Conservation (phyloP, 2,113 vertebrate species). For the Felis chaus region DNA sequence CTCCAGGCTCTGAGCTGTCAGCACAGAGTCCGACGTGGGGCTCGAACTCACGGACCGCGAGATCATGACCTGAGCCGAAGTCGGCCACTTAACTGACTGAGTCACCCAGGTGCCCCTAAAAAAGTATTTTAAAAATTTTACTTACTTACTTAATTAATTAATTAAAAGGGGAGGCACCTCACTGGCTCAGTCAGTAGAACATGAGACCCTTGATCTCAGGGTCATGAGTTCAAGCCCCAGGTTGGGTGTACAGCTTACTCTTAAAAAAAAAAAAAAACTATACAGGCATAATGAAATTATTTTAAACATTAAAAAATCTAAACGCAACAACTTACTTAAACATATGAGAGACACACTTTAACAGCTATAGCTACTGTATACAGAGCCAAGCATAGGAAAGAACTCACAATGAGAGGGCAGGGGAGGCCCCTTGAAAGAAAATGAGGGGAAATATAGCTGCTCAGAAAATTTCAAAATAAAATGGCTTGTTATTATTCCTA, state of each 20-base stretch:
- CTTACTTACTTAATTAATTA: not conserved
- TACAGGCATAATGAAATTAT: not conserved
- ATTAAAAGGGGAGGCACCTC: not conserved
- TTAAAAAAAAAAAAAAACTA: not conserved
- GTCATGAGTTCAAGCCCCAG: not conserved
- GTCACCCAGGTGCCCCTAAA: no score
- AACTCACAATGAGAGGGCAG: not conserved
- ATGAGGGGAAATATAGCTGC: not conserved
- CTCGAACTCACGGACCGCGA: no score
- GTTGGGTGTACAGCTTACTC: not conserved
- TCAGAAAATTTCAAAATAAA: not conserved
- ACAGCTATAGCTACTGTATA: not conserved
- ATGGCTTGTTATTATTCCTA: not conserved
- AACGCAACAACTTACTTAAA: not conserved
- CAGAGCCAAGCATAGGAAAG: not conserved
- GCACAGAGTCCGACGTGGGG: no score
- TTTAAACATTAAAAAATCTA: constrained; percentile 23
- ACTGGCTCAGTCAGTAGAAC: not conserved
- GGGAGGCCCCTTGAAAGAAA: not conserved
- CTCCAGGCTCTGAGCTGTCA: no score
- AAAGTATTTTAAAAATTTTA: no score
- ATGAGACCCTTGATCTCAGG: not conserved
- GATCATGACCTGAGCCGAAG: no score
- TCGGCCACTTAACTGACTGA: no score
- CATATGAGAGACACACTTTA: not conserved